A percentile compares a stretch with the other conserved stretches of the same genome.
Evolutionary conservation across 2,888 invertebrate genomes (phyloP).

Genomic region (Andrena dorsata): DNA sequence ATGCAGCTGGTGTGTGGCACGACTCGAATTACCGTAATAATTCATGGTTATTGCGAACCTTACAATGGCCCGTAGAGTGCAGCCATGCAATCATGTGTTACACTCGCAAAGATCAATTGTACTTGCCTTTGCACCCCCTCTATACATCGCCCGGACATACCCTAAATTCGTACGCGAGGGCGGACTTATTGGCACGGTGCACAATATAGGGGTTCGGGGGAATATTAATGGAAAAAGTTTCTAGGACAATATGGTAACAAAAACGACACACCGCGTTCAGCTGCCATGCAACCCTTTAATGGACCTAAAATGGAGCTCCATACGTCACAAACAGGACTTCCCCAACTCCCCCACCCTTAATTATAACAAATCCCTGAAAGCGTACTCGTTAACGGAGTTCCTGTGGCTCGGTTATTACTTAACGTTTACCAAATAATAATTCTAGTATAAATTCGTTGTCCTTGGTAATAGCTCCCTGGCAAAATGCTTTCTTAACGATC

Average conservation of each 20-base stretch:
- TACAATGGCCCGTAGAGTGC: slow-evolving; percentile 36
- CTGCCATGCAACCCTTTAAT: slow-evolving; percentile 55
- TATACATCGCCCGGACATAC: slow-evolving; percentile 58
- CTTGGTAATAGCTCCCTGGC: neutral
- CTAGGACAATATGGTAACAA: slow-evolving; percentile 50
- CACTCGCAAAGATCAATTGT: slow-evolving; percentile 64
- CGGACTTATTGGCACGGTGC: slow-evolving; percentile 61
- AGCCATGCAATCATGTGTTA: slow-evolving; percentile 57
- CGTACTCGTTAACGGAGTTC: slow-evolving; percentile 23
- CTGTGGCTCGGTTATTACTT: neutral
- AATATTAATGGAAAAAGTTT: slow-evolving; percentile 69
- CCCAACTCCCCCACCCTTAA: slow-evolving; percentile 31
- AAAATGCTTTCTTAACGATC: too few relatives aligned
- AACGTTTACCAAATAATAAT: slow-evolving; percentile 11
- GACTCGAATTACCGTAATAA: slow-evolving; percentile 49
- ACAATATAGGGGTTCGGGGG: slow-evolving; percentile 45
- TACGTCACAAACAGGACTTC: slow-evolving; percentile 28
- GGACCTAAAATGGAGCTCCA: slow-evolving; percentile 44
- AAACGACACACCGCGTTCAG: slow-evolving; percentile 49
- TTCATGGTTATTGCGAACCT: slow-evolving; percentile 54
- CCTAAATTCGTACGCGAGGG: slow-evolving; percentile 62
- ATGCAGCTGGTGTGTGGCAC: slow-evolving; percentile 16
- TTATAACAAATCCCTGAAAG: slow-evolving; percentile 50
- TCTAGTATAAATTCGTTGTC: neutral
- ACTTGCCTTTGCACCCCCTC: slow-evolving; percentile 50